Conservation (phyloP, 2,113 vertebrate genomes). For the Hemichromis elongatus region DNA sequence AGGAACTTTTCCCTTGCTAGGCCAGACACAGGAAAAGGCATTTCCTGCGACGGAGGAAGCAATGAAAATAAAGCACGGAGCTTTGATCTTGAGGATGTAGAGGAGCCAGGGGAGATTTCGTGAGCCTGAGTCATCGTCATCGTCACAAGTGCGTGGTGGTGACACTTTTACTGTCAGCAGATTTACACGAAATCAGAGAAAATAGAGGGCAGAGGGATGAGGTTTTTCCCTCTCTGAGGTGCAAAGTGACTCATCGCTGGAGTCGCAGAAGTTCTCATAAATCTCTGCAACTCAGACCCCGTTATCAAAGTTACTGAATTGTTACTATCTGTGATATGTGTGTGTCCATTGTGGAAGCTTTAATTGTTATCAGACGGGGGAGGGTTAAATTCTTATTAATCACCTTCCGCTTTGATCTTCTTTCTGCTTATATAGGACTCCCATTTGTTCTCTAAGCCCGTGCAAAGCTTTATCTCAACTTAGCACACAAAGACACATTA, state of each 20-base stretch:
- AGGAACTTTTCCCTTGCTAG: conserved; percentile 30
- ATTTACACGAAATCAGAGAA: conserved; percentile 39
- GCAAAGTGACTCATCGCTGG: conserved; percentile 55
- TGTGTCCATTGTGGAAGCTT: conserved; percentile 11
- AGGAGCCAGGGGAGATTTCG: conserved; percentile 36
- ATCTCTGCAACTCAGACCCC: conserved; percentile 38
- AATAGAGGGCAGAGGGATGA: conserved; percentile 3
- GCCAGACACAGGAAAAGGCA: conserved; percentile 57
- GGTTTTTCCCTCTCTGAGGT: conserved; percentile 25
- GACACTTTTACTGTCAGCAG: conserved; percentile 55
- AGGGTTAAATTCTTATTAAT: conserved; percentile 62
- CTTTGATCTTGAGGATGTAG: conserved; percentile 61
- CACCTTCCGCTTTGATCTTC: conserved; percentile 62
- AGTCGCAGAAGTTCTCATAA: conserved; percentile 34
- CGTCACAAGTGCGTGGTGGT: conserved; percentile 31
- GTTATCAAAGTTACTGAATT: conserved; percentile 35
- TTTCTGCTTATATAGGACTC: conserved; percentile 43
- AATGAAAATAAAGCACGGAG: conserved; percentile 47
- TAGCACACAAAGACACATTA: conserved; percentile 44
- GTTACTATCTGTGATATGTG: neutral
- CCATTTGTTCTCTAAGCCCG: conserved; percentile 59
- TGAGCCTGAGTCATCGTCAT: conserved; percentile 57
- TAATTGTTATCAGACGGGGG: conserved; percentile 48
- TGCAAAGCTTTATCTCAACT: conserved; percentile 44
- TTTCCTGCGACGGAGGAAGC: conserved; percentile 64